Evolutionary conservation across 2,888 invertebrate genomes (phyloP), one percentile per base, ranked within the genome.

Genomic region (Megamerina dolium): DNA sequence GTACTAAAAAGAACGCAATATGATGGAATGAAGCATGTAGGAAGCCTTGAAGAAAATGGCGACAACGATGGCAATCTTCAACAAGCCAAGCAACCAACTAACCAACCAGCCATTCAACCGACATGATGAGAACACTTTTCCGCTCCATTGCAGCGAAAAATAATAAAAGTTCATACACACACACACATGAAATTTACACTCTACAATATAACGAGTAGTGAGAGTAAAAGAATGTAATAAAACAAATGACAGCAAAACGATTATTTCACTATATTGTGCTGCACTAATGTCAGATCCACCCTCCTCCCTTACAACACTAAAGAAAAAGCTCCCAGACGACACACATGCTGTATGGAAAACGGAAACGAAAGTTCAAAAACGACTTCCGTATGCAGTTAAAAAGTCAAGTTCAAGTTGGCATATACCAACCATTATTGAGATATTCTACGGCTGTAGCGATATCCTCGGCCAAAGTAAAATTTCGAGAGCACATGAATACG

Each of bases 111-210:
- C n/a, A n/a, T n/a, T n/a, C n/a, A n/a, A n/a, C n/a, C n/a, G 32
- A 18, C 38, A 34, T 27, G 36, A 31, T 37, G 32, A 43, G 32
- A 45, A 37, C 41, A 42, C 40, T 45, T 44, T 42, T 46, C 32
- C 51, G 51, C 51, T 48, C 45, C 43, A 50, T 38, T 47, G 34
- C 42, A 44, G 45, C 41, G 38, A 45, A 46, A 43, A 45, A 46
- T 51, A 45, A 49, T 49, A 46, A 49, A 49, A 43, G 34, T 14
- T 20, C 12, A 16, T 31, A 33, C 27, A 17, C 9, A 18, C 36
- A n/a, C 17, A 42, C 16, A 31, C 14, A 18, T 5, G 23, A n/a
- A n/a, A n/a, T n/a, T n/a, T n/a, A n/a, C n/a, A n/a, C n/a, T n/a
- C n/a, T n/a, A n/a, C n/a, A n/a, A n/a, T n/a, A n/a, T n/a, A n/a